A percentile compares a stretch with the other conserved stretches of the same genome.
These are phyloP conservation scores for Uria lomvia DNA, from an alignment of 2,113 vertebrate genomes.

Conservation along the genomic window DNA sequence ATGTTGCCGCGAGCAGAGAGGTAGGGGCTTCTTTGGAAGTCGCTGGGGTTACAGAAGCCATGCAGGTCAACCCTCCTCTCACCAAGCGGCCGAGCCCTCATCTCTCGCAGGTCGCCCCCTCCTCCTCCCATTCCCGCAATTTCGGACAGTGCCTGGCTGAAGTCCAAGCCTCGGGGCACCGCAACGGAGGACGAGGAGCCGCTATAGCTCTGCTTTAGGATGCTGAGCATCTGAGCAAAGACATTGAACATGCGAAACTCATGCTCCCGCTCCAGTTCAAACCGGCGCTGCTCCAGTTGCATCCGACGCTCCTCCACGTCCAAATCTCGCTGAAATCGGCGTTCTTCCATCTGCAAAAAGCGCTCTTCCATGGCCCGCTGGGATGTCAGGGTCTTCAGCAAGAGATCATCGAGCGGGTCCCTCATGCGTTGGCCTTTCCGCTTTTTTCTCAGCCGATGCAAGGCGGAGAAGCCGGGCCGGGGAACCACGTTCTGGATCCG, in stretches of 20 bases:
- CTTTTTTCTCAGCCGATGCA: slow-evolving; percentile 47
- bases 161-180: slow-evolving; percentile 46
- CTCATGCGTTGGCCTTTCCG: slow-evolving; percentile 40
- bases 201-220: slow-evolving; percentile 51
- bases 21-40: slow-evolving; percentile 62
- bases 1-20: slow-evolving; percentile 83
- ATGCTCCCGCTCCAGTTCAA: slow-evolving; percentile 77
- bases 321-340: slow-evolving; percentile 73
- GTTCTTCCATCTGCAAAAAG: slow-evolving; percentile 78
- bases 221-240: slow-evolving; percentile 72
- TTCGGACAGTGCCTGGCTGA: not conserved
- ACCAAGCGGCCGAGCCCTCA: not conserved
- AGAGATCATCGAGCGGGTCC: slow-evolving; percentile 66
- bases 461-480: slow-evolving; percentile 6
- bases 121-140: not conserved
- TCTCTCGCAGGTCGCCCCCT: not conserved
- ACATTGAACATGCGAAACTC: slow-evolving; percentile 81
- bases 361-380: slow-evolving; percentile 80
- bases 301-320: slow-evolving; percentile 80
- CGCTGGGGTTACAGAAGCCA: not conserved
- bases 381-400: slow-evolving; percentile 78
- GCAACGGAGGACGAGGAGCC: not conserved
- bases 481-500: slow-evolving; percentile 6
- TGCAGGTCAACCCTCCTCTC: not conserved
- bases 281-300: slow-evolving; percentile 78